These are phyloP conservation scores for Marmota flaviventris DNA, from an alignment of 2,113 vertebrate genomes.

Conservation along the genomic window DNA sequence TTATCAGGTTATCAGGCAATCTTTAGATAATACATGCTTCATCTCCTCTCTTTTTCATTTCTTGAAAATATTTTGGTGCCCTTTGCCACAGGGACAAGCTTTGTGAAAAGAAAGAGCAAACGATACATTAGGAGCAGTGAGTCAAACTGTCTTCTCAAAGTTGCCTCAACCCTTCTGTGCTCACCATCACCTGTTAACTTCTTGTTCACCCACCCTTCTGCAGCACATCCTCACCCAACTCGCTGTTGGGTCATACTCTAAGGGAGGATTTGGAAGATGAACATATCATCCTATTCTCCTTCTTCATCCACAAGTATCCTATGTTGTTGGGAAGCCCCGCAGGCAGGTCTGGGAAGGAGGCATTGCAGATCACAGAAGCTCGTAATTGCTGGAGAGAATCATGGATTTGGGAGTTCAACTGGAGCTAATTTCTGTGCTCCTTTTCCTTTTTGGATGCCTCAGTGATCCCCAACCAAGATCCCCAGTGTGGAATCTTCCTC, in stretches of 20 bases:
- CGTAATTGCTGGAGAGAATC: background rate
- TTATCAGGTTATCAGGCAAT: background rate
- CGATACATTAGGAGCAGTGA: slow-evolving; percentile 6
- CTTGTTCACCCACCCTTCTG: background rate
- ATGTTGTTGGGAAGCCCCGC: background rate
- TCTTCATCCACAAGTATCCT: background rate
- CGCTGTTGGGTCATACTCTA: fast-evolving
- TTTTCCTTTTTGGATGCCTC: background rate
- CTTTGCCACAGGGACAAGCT: slow-evolving; percentile 64
- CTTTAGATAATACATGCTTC: background rate
- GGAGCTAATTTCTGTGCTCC: background rate
- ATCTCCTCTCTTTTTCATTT: slow-evolving; percentile 54
- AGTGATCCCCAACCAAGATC: background rate
- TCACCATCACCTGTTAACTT: slow-evolving; percentile 27
- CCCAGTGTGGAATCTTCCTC: background rate
- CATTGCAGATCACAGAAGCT: background rate
- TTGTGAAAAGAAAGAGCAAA: background rate
- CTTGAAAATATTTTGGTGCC: slow-evolving; percentile 46
- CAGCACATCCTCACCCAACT: background rate
- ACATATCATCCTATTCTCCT: fast-evolving
- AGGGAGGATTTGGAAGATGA: background rate
- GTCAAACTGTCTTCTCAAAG: slow-evolving; percentile 42
- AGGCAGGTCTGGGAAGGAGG: background rate
- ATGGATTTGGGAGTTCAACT: background rate
- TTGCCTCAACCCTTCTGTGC: background rate